Conservation (phyloP, 2,888 invertebrate genomes). For the Morinoia aosen region DNA sequence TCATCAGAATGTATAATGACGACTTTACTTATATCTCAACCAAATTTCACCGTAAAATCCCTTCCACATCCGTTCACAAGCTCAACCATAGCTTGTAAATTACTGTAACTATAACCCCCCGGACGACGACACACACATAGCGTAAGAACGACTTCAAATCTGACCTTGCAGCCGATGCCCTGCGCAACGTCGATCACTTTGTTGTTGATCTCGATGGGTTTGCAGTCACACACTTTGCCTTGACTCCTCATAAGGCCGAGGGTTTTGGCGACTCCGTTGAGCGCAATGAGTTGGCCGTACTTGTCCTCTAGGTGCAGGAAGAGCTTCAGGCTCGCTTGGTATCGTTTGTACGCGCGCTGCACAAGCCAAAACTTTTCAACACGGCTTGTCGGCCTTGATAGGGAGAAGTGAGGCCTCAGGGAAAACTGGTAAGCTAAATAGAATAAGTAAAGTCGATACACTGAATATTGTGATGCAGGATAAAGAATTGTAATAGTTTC, state of each 20-base stretch:
- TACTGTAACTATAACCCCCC: too few species aligned
- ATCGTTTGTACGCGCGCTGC: slow-evolving; percentile 83
- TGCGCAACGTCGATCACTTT: slow-evolving; percentile 86
- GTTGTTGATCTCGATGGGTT: slow-evolving; percentile 88
- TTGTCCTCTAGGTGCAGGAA: slow-evolving; percentile 85
- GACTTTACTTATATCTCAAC: too few species aligned
- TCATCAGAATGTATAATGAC: too few species aligned
- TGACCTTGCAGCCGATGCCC: slow-evolving; percentile 87
- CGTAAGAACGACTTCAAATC: neutral
- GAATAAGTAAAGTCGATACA: neutral
- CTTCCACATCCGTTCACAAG: too few species aligned
- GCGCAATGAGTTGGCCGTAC: slow-evolving; percentile 89
- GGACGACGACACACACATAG: too few species aligned
- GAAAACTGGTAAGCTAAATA: too few species aligned
- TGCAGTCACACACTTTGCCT: slow-evolving; percentile 88
- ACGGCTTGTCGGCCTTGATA: neutral
- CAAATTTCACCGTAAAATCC: too few species aligned
- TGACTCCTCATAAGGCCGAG: slow-evolving; percentile 75
- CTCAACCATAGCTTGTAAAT: too few species aligned
- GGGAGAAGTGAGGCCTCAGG: too few species aligned
- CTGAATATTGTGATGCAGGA: too few species aligned
- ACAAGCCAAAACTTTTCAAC: slow-evolving; percentile 65
- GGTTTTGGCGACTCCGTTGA: slow-evolving; percentile 87
- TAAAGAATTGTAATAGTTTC: too few species aligned
- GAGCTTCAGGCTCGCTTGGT: slow-evolving; percentile 87